phyloP scores from a whole-genome alignment of 2,888 invertebrate genomes.

The Chromoteleia sp. region DNA sequence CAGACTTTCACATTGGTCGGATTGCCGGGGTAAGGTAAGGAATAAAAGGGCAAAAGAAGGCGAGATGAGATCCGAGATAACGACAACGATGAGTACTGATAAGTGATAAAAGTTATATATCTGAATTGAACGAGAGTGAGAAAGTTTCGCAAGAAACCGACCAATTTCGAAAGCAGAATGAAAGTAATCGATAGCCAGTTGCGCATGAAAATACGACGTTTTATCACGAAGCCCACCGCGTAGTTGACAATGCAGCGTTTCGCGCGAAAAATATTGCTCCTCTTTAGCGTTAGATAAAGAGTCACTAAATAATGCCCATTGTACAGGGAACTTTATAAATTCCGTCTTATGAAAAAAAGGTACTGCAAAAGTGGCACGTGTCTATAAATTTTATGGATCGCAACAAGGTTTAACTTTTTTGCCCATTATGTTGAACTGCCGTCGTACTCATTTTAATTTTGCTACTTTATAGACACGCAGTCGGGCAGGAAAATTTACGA shows the following conservation, averaged over 20 bases:
- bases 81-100: constrained; percentile 51
- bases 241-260: constrained; percentile 2
- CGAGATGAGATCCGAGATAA: constrained; percentile 48
- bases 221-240: constrained; percentile 24
- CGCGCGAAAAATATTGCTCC: background rate
- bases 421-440: constrained; percentile 40
- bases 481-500: constrained; percentile 55
- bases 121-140: constrained; percentile 12
- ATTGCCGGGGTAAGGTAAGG: constrained; percentile 16
- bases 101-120: constrained; percentile 64
- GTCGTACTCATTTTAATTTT: constrained; percentile 61
- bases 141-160: constrained; percentile 40
- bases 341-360: constrained; percentile 6
- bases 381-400: constrained; percentile 50
- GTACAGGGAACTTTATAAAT: background rate
- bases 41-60: constrained; percentile 34
- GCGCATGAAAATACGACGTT: constrained; percentile 26
- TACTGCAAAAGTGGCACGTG: constrained; percentile 2
- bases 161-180: constrained; percentile 57
- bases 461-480: constrained; percentile 42
- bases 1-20: constrained; percentile 55
- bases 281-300: background rate
- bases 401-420: constrained; percentile 49
- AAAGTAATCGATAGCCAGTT: constrained; percentile 39
- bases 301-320: background rate